A percentile compares a stretch with the other conserved stretches of the same genome.
These are phyloP conservation scores for Caenorhabditis imperialis DNA, from an alignment of 2,888 invertebrate species.

Conservation along the genomic window DNA sequence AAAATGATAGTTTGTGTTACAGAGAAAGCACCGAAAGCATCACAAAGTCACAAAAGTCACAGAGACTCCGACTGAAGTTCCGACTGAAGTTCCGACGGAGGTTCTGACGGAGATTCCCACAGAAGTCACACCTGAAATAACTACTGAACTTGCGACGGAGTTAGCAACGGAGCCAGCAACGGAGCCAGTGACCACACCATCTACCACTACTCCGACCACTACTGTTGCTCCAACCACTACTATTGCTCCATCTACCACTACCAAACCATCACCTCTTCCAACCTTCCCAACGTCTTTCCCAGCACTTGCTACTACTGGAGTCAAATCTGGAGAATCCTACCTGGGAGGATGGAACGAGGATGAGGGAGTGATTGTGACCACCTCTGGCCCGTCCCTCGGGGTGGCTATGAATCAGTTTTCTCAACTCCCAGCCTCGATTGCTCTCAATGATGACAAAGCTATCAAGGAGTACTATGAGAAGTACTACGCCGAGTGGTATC, in stretches of 20 bases:
- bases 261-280: constrained; percentile 1
- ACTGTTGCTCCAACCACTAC: constrained; percentile 3
- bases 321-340: constrained; percentile 48
- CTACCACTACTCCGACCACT: constrained; percentile 11
- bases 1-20: constrained; percentile 4
- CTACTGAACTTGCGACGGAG: constrained; percentile 10
- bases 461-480: constrained; percentile 49
- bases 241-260: background rate
- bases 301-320: constrained; percentile 1
- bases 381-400: constrained; percentile 31
- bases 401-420: constrained; percentile 36
- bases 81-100: constrained; percentile 6
- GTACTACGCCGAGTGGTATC: constrained; percentile 57
- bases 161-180: constrained; percentile 7
- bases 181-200: constrained; percentile 4
- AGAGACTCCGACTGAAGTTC: constrained; percentile 20
- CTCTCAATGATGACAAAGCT: constrained; percentile 35
- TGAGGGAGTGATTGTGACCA: constrained; percentile 24
- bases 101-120: constrained; percentile 1
- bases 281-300: constrained; percentile 25
- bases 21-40: constrained; percentile 48
- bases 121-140: constrained; percentile 5
- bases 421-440: constrained; percentile 18
- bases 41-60: constrained; percentile 26
- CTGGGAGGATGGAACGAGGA: constrained; percentile 59